These are phyloP conservation scores for Rhinella marina DNA, from an alignment of 2,797 vertebrate species.

Conservation along the genomic window DNA sequence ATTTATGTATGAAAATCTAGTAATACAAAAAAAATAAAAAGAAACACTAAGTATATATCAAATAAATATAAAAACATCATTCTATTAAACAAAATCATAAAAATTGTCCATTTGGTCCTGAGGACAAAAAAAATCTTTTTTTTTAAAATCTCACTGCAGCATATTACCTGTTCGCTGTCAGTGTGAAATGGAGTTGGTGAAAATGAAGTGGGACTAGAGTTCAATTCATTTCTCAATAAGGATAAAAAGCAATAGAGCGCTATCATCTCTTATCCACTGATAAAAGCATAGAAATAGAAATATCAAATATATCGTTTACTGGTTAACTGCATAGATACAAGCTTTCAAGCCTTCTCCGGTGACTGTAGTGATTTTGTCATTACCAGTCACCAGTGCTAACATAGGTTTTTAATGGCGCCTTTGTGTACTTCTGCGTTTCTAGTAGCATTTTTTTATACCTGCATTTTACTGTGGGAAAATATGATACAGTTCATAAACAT, in stretches of 20 bases:
- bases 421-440: too few relatives aligned
- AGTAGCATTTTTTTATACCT: too few relatives aligned
- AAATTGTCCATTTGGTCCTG: not conserved
- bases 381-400: too few relatives aligned
- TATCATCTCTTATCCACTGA: not conserved
- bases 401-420: too few relatives aligned
- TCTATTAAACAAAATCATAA: not conserved
- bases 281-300: not conserved
- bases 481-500: too few relatives aligned
- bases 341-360: not conserved
- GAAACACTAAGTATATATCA: too few relatives aligned
- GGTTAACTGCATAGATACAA: not conserved
- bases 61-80: too few relatives aligned
- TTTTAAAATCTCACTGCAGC: not conserved
- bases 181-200: not conserved
- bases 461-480: too few relatives aligned
- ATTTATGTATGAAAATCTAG: too few relatives aligned
- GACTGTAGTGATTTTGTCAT: not conserved
- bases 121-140: not conserved
- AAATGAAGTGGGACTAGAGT: not conserved
- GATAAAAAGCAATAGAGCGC: not conserved
- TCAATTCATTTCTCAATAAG: not conserved
- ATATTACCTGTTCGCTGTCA: not conserved
- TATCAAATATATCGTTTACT: not conserved
- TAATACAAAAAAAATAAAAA: too few relatives aligned